Evolutionary conservation across 1,140 invertebrate genomes (phyloP), one percentile per base, ranked within the genome.

Genomic region (Drepana arcuata): DNA sequence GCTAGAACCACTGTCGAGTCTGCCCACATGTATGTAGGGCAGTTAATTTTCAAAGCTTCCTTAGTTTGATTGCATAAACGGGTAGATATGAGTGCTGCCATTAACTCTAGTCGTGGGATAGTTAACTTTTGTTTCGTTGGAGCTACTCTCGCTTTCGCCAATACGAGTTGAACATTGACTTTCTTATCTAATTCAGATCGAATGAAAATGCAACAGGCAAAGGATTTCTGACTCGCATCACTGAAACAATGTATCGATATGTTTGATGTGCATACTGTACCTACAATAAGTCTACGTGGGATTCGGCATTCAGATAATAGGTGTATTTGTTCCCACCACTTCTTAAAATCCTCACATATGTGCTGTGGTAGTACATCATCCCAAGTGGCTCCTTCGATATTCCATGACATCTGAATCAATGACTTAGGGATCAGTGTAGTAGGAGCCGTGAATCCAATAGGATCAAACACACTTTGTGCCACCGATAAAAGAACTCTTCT

Each of bases 381-480:
- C 43, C 43, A 40, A 7, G 5, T 24, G 1, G 18, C 16, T n/a
- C n/a, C n/a, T 16, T 39, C 16, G 1, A 0, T 0, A 2, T n/a
- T 1, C 45, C 39, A 41, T 6, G 14, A 9, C 28, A 33, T 12
- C 18, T 48, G 45, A 30, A 41, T 13, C 7, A 48, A 14, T 16
- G 37, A 10, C 13, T 28, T 36, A 0, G 39, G 38, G 1, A 37
- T 21, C 10, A 48, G 10, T 7, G 30, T 48, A 14, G 13, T 34
- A 15, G 45, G 28, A 25, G 11, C 31, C 3, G 21, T 24, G 10
- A 33, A 28, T 0, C 45, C 45, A 1, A 48, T 11, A 2, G 45
- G 45, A 27, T 48, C 45, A 29, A 34, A 48, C 9, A 48, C 34
- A 6, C 16, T 25, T 28, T 48, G 45, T 7, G 38, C 16, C 1